These are phyloP conservation scores for Cheilosia impressa DNA, from an alignment of 2,888 invertebrate genomes.

Conservation along the genomic window DNA sequence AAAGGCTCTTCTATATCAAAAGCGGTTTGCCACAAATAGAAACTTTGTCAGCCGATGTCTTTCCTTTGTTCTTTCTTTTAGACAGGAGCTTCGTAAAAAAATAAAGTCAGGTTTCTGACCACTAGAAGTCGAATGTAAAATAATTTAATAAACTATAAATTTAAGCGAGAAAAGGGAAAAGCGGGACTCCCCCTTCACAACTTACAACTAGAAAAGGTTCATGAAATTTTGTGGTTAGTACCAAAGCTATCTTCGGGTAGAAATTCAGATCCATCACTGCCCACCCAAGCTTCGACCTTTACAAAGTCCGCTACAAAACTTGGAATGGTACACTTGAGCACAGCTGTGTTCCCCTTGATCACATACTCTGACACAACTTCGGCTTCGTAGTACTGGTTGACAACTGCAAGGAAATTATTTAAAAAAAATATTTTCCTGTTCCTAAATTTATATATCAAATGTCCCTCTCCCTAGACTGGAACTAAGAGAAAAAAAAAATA, in stretches of 20 bases:
- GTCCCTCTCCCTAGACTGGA: too few species aligned
- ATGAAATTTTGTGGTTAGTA: slow-evolving; percentile 81
- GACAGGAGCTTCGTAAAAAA: too few species aligned
- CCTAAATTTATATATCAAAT: neutral
- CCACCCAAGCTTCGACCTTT: slow-evolving; percentile 92
- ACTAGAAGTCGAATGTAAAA: too few species aligned
- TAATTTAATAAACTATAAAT: too few species aligned
- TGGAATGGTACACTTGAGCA: slow-evolving; percentile 94
- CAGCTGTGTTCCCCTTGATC: slow-evolving; percentile 93
- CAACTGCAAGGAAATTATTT: slow-evolving; percentile 86
- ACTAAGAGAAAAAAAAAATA: neutral
- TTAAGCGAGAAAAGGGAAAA: slow-evolving; percentile 1
- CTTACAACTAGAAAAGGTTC: neutral
- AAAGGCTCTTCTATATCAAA: too few species aligned
- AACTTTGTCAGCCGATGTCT: too few species aligned
- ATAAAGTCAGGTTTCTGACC: too few species aligned
- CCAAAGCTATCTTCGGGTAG: slow-evolving; percentile 89
- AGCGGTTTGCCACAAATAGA: too few species aligned
- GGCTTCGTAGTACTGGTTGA: slow-evolving; percentile 94
- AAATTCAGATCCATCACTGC: slow-evolving; percentile 88
- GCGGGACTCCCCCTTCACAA: slow-evolving; percentile 30
- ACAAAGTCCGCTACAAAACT: slow-evolving; percentile 96
- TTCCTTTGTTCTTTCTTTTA: too few species aligned
- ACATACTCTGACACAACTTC: slow-evolving; percentile 96
- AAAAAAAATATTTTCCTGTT: neutral